Conservation (phyloP, 2,888 invertebrate genomes). For the Meloe dianella region DNA sequence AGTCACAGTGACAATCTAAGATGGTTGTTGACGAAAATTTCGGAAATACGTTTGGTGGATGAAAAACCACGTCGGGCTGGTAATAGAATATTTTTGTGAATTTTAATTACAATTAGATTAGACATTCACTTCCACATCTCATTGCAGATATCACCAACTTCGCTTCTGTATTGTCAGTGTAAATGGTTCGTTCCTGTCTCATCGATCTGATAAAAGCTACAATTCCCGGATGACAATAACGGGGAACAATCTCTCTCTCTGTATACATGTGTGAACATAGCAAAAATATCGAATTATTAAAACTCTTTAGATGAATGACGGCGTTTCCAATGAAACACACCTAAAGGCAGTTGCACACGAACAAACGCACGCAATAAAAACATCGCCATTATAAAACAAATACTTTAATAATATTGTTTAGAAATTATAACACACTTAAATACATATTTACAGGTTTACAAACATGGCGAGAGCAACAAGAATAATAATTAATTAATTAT, state of each 20-base stretch:
- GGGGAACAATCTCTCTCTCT: not conserved
- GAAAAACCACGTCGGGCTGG: too few relatives aligned
- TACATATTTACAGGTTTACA: constrained; percentile 56
- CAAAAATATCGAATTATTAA: not conserved
- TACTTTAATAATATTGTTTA: constrained; percentile 56
- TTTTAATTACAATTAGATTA: too few relatives aligned
- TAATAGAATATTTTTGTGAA: too few relatives aligned
- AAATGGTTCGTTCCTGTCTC: not conserved
- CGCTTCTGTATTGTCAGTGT: not conserved
- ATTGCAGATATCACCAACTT: not conserved
- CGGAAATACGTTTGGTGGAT: too few relatives aligned
- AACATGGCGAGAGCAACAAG: constrained; percentile 52
- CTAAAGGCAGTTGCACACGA: too few relatives aligned
- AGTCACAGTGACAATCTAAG: not conserved
- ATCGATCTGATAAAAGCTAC: not conserved
- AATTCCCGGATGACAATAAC: not conserved
- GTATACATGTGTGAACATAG: not conserved
- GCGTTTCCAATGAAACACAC: too few relatives aligned
- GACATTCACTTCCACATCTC: too few relatives aligned
- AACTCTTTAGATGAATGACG: too few relatives aligned
- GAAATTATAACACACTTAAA: constrained; percentile 55
- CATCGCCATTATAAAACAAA: constrained; percentile 52
- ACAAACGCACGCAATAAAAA: too few relatives aligned
- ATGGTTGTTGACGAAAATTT: not conserved
- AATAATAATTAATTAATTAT: constrained; percentile 41